Evolutionary conservation across 2,888 invertebrate genomes (phyloP).

Genomic region (Hemicrepidius hirtus): DNA sequence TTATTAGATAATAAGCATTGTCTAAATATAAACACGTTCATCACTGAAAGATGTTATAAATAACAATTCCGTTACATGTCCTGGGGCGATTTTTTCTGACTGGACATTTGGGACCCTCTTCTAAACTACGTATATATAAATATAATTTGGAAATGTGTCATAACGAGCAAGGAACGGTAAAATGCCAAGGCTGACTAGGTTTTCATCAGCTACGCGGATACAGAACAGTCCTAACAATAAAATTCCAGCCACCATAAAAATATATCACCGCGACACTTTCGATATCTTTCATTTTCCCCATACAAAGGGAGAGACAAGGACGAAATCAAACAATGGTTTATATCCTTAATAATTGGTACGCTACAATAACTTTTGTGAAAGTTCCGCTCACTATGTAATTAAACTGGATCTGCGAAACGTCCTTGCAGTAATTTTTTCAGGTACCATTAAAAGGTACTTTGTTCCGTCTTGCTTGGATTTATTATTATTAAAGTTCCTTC

Average conservation of each 20-base stretch:
- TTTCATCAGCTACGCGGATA: constrained; percentile 54
- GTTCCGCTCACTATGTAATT: constrained; percentile 62
- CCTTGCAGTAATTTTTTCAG: constrained; percentile 59
- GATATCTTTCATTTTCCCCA: neutral
- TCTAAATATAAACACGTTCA: constrained; percentile 29
- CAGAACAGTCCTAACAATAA: constrained; percentile 14
- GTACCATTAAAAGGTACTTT: neutral
- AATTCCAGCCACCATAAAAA: constrained; percentile 12
- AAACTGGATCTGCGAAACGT: constrained; percentile 65
- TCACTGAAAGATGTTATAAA: constrained; percentile 17
- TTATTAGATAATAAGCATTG: neutral
- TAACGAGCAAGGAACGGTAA: constrained; percentile 57
- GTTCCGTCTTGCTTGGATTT: neutral
- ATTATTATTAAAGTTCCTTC: neutral
- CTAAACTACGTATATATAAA: constrained; percentile 32
- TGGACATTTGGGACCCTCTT: constrained; percentile 7
- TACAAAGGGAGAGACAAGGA: constrained; percentile 27
- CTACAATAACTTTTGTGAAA: constrained; percentile 59
- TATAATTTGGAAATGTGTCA: constrained; percentile 37
- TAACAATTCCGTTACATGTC: constrained; percentile 38
- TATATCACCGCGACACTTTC: constrained; percentile 22
- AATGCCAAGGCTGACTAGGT: constrained; percentile 68
- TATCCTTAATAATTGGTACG: constrained; percentile 29
- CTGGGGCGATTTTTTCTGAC: constrained; percentile 16
- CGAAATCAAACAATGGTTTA: constrained; percentile 21